phyloP scores from a whole-genome alignment of 30 jellyfish, hydroid and myxozoan species.

The Cassiopea xamachana region DNA sequence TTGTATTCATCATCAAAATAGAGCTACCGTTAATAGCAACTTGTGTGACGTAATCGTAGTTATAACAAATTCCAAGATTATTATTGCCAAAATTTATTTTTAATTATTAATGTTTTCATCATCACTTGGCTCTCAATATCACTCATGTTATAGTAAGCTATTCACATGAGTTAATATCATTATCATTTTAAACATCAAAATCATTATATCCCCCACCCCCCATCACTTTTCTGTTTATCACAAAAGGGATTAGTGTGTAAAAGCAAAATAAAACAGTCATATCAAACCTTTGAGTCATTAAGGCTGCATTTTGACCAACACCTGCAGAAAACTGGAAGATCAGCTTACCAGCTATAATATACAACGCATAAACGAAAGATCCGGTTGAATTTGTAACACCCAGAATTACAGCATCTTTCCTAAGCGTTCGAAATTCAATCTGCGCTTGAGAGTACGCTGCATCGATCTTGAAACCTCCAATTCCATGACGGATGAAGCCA shows the following conservation, averaged over 20 bases:
- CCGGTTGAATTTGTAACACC: slow-evolving; percentile 88
- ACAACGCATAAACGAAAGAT: slow-evolving; percentile 81
- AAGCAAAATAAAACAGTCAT: neutral
- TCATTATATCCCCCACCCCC: neutral
- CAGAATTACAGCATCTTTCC: slow-evolving; percentile 78
- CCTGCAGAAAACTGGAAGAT: slow-evolving; percentile 93
- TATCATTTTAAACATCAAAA: neutral
- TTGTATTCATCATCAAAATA: no score
- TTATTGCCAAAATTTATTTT: no score
- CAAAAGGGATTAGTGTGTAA: no score
- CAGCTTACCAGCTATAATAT: slow-evolving; percentile 85
- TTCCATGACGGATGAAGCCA: slow-evolving; percentile 80
- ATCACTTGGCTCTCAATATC: neutral
- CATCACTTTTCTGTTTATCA: neutral
- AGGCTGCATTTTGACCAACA: slow-evolving; percentile 92
- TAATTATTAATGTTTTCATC: no score
- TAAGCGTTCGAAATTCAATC: slow-evolving; percentile 91
- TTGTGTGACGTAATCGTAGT: no score
- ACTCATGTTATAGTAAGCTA: neutral
- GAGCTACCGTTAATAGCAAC: no score
- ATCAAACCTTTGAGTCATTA: slow-evolving; percentile 78
- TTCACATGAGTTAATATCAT: neutral
- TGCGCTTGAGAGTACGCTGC: slow-evolving; percentile 71
- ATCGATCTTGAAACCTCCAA: slow-evolving; percentile 77
- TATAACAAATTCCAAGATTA: no score